phyloP scores from a whole-genome alignment of 1,140 invertebrate species.

The Drosophila nannoptera region DNA sequence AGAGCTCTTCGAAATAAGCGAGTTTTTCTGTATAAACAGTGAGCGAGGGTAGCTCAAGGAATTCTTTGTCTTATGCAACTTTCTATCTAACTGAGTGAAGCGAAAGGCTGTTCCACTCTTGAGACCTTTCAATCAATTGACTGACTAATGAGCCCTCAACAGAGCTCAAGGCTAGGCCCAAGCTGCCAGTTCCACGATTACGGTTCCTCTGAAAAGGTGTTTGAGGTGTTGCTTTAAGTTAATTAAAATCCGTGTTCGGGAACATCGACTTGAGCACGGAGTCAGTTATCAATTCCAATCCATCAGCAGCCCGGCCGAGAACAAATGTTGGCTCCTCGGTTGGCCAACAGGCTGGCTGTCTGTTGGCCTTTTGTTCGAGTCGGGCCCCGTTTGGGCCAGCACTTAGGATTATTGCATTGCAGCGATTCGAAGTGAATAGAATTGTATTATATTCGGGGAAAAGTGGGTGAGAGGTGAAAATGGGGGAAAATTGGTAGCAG shows the following conservation, averaged over 20 bases:
- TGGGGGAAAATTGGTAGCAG: not conserved
- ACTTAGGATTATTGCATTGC: conserved; percentile 70
- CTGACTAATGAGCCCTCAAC: no score
- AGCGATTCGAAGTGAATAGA: conserved; percentile 59
- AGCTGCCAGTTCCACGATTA: not conserved
- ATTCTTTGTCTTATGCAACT: no score
- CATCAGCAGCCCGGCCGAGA: conserved; percentile 5
- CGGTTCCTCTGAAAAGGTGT: not conserved
- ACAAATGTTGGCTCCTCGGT: conserved; percentile 13
- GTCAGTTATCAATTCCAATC: conserved; percentile 14
- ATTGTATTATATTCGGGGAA: conserved; percentile 53
- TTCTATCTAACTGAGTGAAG: no score
- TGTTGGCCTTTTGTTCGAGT: conserved; percentile 60
- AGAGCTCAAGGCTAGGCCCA: no score
- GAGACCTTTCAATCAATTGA: no score
- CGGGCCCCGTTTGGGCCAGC: conserved; percentile 42
- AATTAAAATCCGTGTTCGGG: not conserved
- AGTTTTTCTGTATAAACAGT: no score
- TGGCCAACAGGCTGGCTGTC: conserved; percentile 12
- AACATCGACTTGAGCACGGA: not conserved
- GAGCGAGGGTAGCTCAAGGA: no score
- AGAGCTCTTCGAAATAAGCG: no score
- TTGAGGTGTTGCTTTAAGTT: not conserved
- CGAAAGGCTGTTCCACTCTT: no score
- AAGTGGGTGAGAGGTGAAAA: not conserved